Conservation (phyloP, 2,113 vertebrate genomes). For the Cyanoderma ruficeps region DNA sequence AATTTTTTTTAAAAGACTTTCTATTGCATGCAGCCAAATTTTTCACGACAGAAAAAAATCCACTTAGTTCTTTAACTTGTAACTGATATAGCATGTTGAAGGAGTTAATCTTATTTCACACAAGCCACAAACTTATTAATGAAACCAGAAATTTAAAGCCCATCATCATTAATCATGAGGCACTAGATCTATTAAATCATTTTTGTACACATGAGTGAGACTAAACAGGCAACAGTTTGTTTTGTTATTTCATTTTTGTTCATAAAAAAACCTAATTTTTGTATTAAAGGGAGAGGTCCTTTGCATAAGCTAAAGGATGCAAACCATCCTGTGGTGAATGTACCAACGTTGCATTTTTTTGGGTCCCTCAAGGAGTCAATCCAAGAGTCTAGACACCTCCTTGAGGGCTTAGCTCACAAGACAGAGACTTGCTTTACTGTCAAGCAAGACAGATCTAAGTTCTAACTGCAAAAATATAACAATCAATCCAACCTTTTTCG, state of each 20-base stretch:
- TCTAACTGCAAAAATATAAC: not conserved
- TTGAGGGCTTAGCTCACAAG: not conserved
- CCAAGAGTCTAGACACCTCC: not conserved
- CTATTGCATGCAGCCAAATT: not conserved
- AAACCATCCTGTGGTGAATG: not conserved
- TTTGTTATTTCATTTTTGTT: not conserved
- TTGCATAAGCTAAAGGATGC: not conserved
- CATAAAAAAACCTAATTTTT: not conserved
- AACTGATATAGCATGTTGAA: not conserved
- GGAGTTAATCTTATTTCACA: not conserved
- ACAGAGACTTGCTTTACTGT: not conserved
- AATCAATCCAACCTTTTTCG: not conserved
- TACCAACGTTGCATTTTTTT: not conserved
- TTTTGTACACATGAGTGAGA: not conserved
- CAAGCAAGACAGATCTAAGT: not conserved
- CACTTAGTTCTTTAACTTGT: not conserved
- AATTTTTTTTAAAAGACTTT: not conserved
- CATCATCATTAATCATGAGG: not conserved
- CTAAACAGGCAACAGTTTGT: not conserved
- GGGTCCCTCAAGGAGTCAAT: not conserved
- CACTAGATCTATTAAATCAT: not conserved
- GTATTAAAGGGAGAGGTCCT: not conserved
- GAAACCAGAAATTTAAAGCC: slow-evolving; percentile 1
- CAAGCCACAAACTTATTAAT: not conserved
- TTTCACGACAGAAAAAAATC: not conserved